Evolutionary conservation across 2,888 invertebrate genomes (phyloP), one percentile per base, ranked within the genome.

Genomic region (Hypomecis atomaria): DNA sequence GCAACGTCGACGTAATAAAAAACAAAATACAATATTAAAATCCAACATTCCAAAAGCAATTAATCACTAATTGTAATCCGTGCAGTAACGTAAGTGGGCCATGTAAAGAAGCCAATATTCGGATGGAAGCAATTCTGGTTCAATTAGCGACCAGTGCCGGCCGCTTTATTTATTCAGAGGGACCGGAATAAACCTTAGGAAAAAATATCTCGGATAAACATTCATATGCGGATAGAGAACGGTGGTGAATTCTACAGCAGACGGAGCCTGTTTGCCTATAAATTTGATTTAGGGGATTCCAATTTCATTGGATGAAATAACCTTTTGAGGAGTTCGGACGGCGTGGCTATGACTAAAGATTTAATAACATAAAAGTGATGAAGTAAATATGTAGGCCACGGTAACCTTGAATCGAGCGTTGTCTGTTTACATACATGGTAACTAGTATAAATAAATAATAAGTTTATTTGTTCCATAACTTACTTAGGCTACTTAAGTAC

Each of bases 151-250:
- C 71, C 77, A 79, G 81, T 83, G 79, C 79, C 78, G 77, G 81
- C 71, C 79, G 71, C 73, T 70, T 87, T 84, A 87, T 83, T 88
- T 87, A 86, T 88, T 86, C 84, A 83, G 78, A 82, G 78, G 82
- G 81, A 78, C 77, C 73, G 78, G 72, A 76, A 79, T 81, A 77
- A 83, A 85, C 82, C 81, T 79, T 82, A 84, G 77, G 78, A 79
- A 79, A 77, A 83, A 83, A 83, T 81, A 79, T 76, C 69, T 63
- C 75, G 76, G 79, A 84, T 84, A 85, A 84, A 86, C 84, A 84
- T 86, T 84, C 83, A 84, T 83, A 85, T 82, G 76, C 76, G 76
- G 72, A 74, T 74, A 70, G 73, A 64, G 74, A 74, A 67, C 73
- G 59, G 73, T 72, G 71, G 73, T 75, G 75, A 72, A 81, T 75